Evolutionary conservation across 2,113 vertebrate genomes (phyloP).

Genomic region (Arvicanthis niloticus): DNA sequence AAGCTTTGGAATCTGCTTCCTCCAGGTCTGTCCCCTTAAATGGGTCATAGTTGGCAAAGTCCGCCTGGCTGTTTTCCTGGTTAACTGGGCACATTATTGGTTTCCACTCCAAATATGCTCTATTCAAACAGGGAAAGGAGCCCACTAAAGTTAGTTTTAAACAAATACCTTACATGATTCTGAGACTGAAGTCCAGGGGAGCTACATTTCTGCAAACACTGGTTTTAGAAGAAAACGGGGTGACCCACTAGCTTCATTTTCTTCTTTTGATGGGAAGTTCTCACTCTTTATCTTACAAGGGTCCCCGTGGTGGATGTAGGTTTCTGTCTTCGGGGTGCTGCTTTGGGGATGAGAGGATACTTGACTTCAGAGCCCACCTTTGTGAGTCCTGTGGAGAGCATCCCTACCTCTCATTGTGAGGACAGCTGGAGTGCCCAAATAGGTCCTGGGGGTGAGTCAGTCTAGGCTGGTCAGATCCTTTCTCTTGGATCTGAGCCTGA

Average conservation of each 20-base stretch:
- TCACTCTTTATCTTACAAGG: not conserved
- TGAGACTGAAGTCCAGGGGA: not conserved
- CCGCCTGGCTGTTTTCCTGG: not conserved
- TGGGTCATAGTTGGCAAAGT: not conserved
- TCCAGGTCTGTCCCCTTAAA: not conserved
- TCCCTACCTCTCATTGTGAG: conserved; percentile 39
- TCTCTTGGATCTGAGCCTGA: not conserved
- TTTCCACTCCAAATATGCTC: not conserved
- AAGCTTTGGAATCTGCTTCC: not conserved
- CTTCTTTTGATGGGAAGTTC: not conserved
- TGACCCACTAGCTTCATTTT: not conserved
- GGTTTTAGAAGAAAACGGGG: not conserved
- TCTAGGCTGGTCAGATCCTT: not conserved
- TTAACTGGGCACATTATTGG: not conserved
- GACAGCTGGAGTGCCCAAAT: not conserved
- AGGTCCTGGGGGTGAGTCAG: not conserved
- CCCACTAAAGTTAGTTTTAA: not conserved
- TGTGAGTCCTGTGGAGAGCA: not conserved
- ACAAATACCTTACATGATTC: not conserved
- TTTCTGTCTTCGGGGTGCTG: not conserved
- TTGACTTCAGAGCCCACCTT: not conserved
- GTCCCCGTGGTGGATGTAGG: not conserved
- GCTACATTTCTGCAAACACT: not conserved
- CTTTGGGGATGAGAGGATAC: not conserved
- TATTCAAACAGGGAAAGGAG: not conserved